Evolutionary conservation across 2,113 vertebrate species (phyloP).

Genomic region (Indicator indicator): DNA sequence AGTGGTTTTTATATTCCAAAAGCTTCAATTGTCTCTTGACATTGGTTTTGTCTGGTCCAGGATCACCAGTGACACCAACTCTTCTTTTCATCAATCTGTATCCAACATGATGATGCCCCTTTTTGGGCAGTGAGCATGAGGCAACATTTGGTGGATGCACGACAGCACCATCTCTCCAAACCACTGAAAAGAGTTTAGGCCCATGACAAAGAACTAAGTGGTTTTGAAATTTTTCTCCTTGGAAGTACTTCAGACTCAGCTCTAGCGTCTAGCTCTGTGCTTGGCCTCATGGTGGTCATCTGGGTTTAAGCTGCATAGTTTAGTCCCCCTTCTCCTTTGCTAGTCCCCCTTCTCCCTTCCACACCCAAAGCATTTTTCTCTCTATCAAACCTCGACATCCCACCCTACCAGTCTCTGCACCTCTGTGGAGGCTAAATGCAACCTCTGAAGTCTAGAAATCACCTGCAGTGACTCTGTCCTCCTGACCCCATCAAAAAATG

Average conservation of each 20-base stretch:
- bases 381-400: background rate
- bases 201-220: background rate
- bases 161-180: background rate
- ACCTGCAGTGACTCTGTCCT: background rate
- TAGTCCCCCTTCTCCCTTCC: background rate
- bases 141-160: background rate
- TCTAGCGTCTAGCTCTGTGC: background rate
- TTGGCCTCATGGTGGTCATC: background rate
- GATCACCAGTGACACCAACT: background rate
- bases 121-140: background rate
- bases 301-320: background rate
- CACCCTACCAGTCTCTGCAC: too few relatives aligned
- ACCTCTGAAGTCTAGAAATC: background rate
- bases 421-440: background rate
- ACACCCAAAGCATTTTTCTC: background rate
- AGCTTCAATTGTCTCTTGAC: background rate
- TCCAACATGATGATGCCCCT: background rate
- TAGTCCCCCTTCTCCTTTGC: background rate
- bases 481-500: fast-evolving
- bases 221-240: background rate
- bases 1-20: background rate
- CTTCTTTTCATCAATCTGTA: background rate
- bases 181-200: background rate
- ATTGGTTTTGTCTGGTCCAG: background rate
- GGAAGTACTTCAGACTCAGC: background rate